These are phyloP conservation scores for Bellardia pandia DNA, from an alignment of 2,888 invertebrate genomes.

Conservation along the genomic window DNA sequence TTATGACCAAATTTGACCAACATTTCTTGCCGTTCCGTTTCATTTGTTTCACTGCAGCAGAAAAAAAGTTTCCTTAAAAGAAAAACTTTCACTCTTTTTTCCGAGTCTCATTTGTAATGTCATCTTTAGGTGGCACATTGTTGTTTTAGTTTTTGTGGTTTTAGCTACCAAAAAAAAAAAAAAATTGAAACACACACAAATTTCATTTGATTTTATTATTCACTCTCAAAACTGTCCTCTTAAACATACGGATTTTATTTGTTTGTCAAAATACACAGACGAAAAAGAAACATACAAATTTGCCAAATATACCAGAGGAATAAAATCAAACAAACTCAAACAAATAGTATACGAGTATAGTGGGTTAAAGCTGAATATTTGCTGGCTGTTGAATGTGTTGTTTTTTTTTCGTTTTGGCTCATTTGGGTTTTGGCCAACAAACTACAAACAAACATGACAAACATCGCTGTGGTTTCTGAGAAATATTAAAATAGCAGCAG, in stretches of 20 bases:
- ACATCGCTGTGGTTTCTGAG: constrained; percentile 61
- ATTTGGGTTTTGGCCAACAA: constrained; percentile 60
- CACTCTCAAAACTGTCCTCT: constrained; percentile 46
- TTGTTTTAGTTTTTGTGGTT: constrained; percentile 11
- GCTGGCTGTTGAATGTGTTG: not conserved
- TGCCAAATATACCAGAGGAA: constrained; percentile 1
- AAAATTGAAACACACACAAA: not conserved
- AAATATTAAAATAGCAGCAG: constrained; percentile 49
- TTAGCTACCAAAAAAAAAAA: constrained; percentile 25
- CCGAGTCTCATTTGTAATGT: constrained; percentile 55
- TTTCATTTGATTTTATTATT: constrained; percentile 47
- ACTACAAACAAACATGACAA: constrained; percentile 59
- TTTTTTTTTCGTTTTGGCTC: constrained; percentile 1
- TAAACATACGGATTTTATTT: constrained; percentile 63
- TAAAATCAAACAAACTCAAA: constrained; percentile 45
- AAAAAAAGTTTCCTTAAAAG: constrained; percentile 54
- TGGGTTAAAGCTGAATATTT: constrained; percentile 42
- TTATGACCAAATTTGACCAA: constrained; percentile 72
- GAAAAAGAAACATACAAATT: constrained; percentile 31
- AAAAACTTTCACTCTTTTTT: constrained; percentile 70
- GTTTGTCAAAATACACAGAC: constrained; percentile 27
- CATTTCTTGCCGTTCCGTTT: constrained; percentile 52
- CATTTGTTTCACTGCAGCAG: constrained; percentile 7
- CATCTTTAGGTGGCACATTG: constrained; percentile 62
- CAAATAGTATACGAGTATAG: not conserved